Evolutionary conservation across 2,888 invertebrate species (phyloP).

Genomic region (Hypena proboscidalis): DNA sequence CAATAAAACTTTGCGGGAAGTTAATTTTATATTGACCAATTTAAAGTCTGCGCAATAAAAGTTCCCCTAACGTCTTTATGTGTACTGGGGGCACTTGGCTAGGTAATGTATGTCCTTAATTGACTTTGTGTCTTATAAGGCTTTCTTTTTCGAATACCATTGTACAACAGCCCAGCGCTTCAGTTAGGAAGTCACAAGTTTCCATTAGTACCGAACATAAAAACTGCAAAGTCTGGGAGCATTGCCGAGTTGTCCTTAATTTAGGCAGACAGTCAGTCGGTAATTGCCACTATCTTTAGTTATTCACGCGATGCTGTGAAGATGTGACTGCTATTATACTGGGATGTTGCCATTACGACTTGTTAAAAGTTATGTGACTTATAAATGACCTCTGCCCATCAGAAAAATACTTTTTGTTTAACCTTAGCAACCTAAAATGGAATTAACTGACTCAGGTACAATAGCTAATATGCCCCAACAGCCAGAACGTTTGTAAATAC

Average conservation of each 20-base stretch:
- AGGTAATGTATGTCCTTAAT: constrained; percentile 41
- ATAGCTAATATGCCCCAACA: constrained; percentile 36
- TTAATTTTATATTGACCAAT: constrained; percentile 52
- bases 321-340: constrained; percentile 43
- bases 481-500: constrained; percentile 43
- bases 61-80: constrained; percentile 46
- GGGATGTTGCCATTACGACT: constrained; percentile 27
- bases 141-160: constrained; percentile 29
- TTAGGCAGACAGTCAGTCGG: constrained; percentile 46
- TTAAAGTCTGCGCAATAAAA: constrained; percentile 53
- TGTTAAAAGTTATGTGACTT: neutral
- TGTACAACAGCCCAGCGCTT: constrained; percentile 27
- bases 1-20: constrained; percentile 45
- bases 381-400: constrained; percentile 23
- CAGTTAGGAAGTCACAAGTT: constrained; percentile 40
- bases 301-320: constrained; percentile 46
- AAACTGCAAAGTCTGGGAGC: constrained; percentile 40
- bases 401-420: constrained; percentile 25
- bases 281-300: constrained; percentile 66
- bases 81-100: constrained; percentile 26
- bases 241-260: constrained; percentile 51
- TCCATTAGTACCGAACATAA: constrained; percentile 43
- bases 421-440: constrained; percentile 36
- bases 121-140: constrained; percentile 30
- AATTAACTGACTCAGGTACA: constrained; percentile 44